A percentile compares a stretch with the other conserved stretches of the same genome.
phyloP scores from a whole-genome alignment of 1,140 invertebrate genomes.

The Pseudomyrmex flavicornis region DNA sequence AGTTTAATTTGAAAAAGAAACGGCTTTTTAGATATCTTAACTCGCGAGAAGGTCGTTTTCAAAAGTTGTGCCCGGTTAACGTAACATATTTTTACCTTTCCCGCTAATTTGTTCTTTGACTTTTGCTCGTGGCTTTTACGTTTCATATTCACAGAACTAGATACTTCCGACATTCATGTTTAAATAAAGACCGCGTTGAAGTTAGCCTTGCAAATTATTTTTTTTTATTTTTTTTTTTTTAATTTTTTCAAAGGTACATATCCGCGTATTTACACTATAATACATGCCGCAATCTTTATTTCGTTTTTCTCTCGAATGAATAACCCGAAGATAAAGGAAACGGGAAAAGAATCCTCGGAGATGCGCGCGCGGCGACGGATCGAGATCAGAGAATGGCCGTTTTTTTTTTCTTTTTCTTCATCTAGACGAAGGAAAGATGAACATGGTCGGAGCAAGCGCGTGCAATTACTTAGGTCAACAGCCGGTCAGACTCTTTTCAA shows the following conservation, averaged over 20 bases:
- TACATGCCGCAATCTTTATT: background rate
- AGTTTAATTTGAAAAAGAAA: slow-evolving; percentile 18
- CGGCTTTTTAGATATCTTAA: slow-evolving; percentile 26
- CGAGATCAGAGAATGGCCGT: too few relatives aligned
- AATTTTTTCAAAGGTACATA: too few relatives aligned
- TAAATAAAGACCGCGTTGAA: background rate
- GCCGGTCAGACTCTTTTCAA: slow-evolving; percentile 54
- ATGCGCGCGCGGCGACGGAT: too few relatives aligned
- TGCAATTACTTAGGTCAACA: slow-evolving; percentile 67
- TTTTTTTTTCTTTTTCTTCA: background rate
- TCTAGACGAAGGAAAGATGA: slow-evolving; percentile 53
- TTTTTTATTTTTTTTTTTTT: too few relatives aligned
- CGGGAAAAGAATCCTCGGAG: too few relatives aligned
- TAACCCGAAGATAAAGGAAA: too few relatives aligned
- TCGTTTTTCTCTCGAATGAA: background rate
- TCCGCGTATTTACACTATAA: background rate
- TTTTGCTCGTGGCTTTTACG: slow-evolving; percentile 2
- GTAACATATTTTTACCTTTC: slow-evolving; percentile 10
- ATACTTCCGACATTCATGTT: slow-evolving; percentile 17
- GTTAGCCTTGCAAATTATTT: background rate
- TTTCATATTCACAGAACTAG: background rate
- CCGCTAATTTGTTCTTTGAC: background rate
- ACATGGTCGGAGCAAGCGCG: slow-evolving; percentile 30
- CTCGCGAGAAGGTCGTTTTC: background rate
- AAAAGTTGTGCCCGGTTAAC: background rate